Percentiles rank a stretch among this genome's conserved stretches.
phyloP scores from a whole-genome alignment of 2,888 invertebrate species.

The Cerceris rybyensis region DNA sequence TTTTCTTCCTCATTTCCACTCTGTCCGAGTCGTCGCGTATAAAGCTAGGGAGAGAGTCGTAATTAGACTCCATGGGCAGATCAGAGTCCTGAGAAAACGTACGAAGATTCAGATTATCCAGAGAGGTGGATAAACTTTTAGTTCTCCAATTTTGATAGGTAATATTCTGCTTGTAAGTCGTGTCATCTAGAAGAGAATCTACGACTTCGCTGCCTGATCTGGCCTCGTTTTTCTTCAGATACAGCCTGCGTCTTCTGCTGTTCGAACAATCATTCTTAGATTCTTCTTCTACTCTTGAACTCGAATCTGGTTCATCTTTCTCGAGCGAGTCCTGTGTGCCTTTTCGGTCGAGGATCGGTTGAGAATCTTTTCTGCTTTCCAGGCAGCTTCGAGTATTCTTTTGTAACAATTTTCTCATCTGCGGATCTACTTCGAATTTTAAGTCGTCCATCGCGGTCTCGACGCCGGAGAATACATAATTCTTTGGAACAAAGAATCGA shows the following conservation, averaged over 20 bases:
- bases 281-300: background rate
- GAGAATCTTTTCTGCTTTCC: background rate
- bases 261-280: background rate
- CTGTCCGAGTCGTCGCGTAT: background rate
- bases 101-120: conserved; percentile 19
- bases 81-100: background rate
- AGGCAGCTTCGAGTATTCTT: conserved; percentile 16
- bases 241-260: conserved; percentile 32
- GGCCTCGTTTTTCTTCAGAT: conserved; percentile 48
- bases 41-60: conserved; percentile 9
- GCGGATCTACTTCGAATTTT: conserved; percentile 75
- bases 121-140: conserved; percentile 19
- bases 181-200: conserved; percentile 36
- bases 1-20: background rate
- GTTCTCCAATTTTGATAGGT: conserved; percentile 5
- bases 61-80: background rate
- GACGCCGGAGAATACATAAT: conserved; percentile 71
- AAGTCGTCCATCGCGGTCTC: conserved; percentile 74
- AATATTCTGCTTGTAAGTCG: conserved; percentile 10
- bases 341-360: background rate
- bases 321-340: background rate
- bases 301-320: background rate
- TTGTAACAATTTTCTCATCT: conserved; percentile 76
- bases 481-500: conserved; percentile 75
- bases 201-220: conserved; percentile 48